Evolutionary conservation across 1,140 invertebrate genomes (phyloP), one percentile per base, ranked within the genome.

Genomic region (Schlechtendalia chinensis): DNA sequence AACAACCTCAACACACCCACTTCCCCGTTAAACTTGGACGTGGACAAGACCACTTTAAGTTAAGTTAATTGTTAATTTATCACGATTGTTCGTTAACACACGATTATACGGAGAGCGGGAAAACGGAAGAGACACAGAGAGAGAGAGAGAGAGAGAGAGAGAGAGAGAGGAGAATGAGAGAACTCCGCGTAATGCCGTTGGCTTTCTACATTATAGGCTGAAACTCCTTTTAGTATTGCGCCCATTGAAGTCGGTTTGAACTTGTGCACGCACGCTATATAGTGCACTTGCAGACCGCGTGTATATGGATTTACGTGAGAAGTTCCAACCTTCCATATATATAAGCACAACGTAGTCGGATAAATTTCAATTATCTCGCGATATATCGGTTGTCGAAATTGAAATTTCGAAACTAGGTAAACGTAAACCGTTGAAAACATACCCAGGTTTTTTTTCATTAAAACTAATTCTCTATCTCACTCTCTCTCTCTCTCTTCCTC

Each of bases 31-130:
- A 77, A 77, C 74, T 59, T 58, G 22, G 22, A 61, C 74, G 27
- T 24, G 56, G 32, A 32, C 74, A 58, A 58, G 27, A 27, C 74
- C 74, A 77, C 74, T 77, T 77, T 45, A 45, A 77, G 74, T 58
- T 27, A 45, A 77, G 74, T 59, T 77, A 77, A 77, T 77, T 58
- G 74, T 77, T 77, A 77, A 77, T 77, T 77, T 77, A 77, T 77
- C 74, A 58, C 56, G 54, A 45, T 61, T 77, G 39, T 77, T 61
- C 74, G n/a, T 39, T 77, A 58, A 58, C 56, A 19, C 22, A 45
- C 29, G 32, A 39, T 14, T 1, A 11, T 50, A 14, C 1, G 14
- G 47, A 8, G 12, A 8, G 3, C 3, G 32, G 8, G 32, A 39
- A 3, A 8, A 8, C 8, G 8, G 32, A 39, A 39, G 32, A 39